Percentiles rank a stretch among this genome's conserved stretches.
phyloP scores from a whole-genome alignment of 2,888 invertebrate species.

The Metallyticus violacea region DNA sequence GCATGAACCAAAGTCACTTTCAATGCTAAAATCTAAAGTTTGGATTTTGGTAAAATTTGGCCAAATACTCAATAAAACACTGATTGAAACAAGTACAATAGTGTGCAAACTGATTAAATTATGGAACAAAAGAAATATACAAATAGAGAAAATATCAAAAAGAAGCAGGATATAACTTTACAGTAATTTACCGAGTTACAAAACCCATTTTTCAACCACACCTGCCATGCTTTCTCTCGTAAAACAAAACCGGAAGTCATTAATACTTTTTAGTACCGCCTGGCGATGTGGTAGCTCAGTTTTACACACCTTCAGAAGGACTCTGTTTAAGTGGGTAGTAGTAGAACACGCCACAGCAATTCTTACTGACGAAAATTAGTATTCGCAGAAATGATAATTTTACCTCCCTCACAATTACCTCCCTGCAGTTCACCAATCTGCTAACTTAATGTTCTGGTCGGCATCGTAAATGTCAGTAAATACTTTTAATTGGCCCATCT shows the following conservation, averaged over 20 bases:
- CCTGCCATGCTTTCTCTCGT: neutral
- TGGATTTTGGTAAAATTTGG: no score
- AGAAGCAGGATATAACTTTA: no score
- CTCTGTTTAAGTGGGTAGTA: neutral
- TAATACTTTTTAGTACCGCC: neutral
- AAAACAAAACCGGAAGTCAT: neutral
- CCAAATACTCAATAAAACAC: no score
- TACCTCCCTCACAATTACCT: neutral
- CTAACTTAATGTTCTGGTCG: neutral
- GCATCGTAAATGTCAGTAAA: neutral
- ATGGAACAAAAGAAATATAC: no score
- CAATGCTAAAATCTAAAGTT: no score
- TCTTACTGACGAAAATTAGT: neutral
- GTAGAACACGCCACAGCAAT: neutral
- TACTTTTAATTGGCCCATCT: neutral
- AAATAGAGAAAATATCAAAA: no score
- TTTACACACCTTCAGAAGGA: neutral
- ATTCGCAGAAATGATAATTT: neutral
- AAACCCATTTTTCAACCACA: neutral
- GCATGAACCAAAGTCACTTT: no score
- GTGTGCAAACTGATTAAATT: no score
- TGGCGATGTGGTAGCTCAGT: neutral
- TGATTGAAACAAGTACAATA: no score
- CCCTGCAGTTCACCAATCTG: neutral
- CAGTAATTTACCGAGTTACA: neutral